Base-by-base conservation (phyloP, 2,888 invertebrate genomes). In the Neelides folsomi region DNA sequence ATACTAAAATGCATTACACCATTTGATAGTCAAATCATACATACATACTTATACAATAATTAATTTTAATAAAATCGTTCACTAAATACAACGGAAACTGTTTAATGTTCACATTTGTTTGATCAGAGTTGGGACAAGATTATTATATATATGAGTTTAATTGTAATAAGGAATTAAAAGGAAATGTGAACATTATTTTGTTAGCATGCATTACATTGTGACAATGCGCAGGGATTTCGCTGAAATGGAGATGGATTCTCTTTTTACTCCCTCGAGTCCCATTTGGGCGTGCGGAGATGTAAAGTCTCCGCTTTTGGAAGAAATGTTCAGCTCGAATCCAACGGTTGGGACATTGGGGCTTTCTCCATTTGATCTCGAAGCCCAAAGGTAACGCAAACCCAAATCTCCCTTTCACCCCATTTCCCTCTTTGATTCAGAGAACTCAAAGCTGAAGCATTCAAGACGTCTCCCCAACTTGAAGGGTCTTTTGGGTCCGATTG, bases 331-430 rank as follows among this genome's bases (percentile, higher is more conserved):
- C 55, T 46, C 49, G 42, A 56, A 52, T 56, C 74, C 77, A 66
- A 86, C 86, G 71, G 86, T 86, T 71, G 86, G 86, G 79, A 85
- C 83, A 49, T 88, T 87, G 72, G 82, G 86, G 1, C 71, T 89
- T 64, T 85, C 87, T 19, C 78, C 84, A 0, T 72, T 89, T 64
- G 90, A 90, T 68, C 75, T 90, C 68, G 90, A 92, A 90, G 61
- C 86, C 89, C 0, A 83, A 41, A 50, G n/a, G 18, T 10, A 35
- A 6, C 19, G 15, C 15, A 13, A n/a, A n/a, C 15, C 9, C 39
- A n/a, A 15, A 39, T 5, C 8, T 39, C 39, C 39, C 39, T 5
- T 39, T 39, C 15, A 4, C 5, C 15, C 15, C 18, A n/a, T 43
- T 9, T 10, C 18, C 43, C 10, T 43, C 19, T 7, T 43, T 18